Evolutionary conservation across 2,888 invertebrate species (phyloP).

Genomic region (Melanargia galathea): DNA sequence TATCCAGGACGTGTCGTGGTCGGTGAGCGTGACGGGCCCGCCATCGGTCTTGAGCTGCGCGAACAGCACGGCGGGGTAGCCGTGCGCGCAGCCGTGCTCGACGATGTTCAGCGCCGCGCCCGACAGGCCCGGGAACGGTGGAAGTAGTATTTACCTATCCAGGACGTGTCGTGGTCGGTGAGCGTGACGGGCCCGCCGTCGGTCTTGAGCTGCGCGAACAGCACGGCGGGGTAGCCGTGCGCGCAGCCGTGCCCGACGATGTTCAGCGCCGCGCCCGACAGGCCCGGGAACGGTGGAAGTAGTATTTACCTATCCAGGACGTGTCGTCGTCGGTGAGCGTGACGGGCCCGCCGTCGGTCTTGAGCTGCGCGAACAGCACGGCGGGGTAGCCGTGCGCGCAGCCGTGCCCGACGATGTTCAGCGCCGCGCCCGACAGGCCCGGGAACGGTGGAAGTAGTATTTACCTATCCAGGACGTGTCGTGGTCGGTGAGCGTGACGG

Average conservation of each 20-base stretch:
- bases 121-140: not conserved
- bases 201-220: too few relatives aligned
- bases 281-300: too few relatives aligned
- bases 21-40: too few relatives aligned
- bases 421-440: conserved; percentile 72
- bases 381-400: conserved; percentile 76
- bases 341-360: conserved; percentile 55
- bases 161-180: too few relatives aligned
- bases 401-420: conserved; percentile 75
- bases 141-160: not conserved
- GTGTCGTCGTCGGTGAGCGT: conserved; percentile 73
- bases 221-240: too few relatives aligned
- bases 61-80: too few relatives aligned
- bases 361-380: conserved; percentile 70
- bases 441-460: conserved; percentile 54
- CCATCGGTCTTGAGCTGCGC: too few relatives aligned
- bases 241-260: too few relatives aligned
- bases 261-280: too few relatives aligned
- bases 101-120: too few relatives aligned
- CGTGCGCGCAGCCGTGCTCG: too few relatives aligned
- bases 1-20: not conserved
- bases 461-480: conserved; percentile 77
- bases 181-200: too few relatives aligned
- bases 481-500: conserved; percentile 68
- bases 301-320: conserved; percentile 69